A percentile compares a stretch with the other conserved stretches of the same genome.
Conservation (phyloP, 2,113 vertebrate genomes). For the Ctenodactylus gundi region DNA sequence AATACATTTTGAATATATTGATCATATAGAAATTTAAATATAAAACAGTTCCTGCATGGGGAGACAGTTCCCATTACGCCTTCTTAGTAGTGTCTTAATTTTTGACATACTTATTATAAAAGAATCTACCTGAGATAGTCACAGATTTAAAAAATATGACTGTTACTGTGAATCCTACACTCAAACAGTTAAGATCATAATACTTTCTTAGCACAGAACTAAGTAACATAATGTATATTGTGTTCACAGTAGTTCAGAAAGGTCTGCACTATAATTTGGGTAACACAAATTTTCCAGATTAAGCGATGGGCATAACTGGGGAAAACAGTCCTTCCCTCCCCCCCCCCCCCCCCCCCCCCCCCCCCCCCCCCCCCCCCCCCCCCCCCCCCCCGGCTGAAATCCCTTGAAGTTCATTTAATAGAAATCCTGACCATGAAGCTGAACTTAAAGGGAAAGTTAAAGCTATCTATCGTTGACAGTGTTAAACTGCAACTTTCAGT, state of each 20-base stretch:
- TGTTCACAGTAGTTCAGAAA: slow-evolving; percentile 38
- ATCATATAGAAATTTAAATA: not conserved
- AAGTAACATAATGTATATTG: slow-evolving; percentile 34
- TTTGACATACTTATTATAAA: slow-evolving; percentile 17
- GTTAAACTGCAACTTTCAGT: not conserved
- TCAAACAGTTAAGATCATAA: not conserved
- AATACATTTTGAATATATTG: not conserved
- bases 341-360: too few species aligned
- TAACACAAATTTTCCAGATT: slow-evolving; percentile 25
- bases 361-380: too few species aligned
- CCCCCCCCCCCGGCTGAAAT: not conserved
- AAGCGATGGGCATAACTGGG: not conserved
- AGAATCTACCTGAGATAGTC: slow-evolving; percentile 2
- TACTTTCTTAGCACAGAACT: not conserved
- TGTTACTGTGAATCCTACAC: not conserved
- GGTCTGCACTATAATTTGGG: slow-evolving; percentile 36
- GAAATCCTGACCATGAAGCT: not conserved
- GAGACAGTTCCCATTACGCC: not conserved
- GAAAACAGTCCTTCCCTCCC: too few species aligned
- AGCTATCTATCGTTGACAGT: not conserved
- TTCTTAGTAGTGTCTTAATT: not conserved
- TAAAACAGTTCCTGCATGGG: not conserved
- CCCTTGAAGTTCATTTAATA: not conserved
- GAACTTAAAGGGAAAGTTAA: not conserved
- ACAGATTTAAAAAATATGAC: slow-evolving; percentile 6